Base-by-base conservation (phyloP, 1,140 invertebrate species). In the Pissodes strobi region DNA sequence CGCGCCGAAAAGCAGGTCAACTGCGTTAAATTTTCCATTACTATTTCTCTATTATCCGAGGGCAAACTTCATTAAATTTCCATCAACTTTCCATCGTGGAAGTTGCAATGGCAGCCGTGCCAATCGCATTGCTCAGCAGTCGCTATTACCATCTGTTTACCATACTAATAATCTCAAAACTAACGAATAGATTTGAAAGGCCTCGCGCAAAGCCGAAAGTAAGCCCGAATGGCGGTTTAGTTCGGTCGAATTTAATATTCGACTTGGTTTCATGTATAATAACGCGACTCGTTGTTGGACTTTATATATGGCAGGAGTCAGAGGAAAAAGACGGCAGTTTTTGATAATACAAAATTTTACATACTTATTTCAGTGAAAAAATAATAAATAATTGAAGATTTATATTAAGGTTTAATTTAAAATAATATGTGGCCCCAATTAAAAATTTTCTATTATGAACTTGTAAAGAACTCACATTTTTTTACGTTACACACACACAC, bases 31-130 rank as follows among this genome's bases (percentile, higher is more conserved):
- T 46, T 48, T 48, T 59, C 41, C 39, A 59, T 48, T 59, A 17
- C 18, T 59, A 59, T 48, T 59, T 48, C 43, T 18, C 57, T 38
- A 41, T 37, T 46, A 48, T 48, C 17, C 27, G 8, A 19, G 48
- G 19, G 22, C 27, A 59, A 59, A 59, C 57, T 59, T 59, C 57
- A 59, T 59, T 59, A 59, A 59, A 59, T 59, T 59, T 48, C 57
- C 57, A 59, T 55, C 52, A 55, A 55, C 30, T 38, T 21, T 46
- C 17, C 52, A 21, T 21, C 45, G 45, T 10, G 25, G 22, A 55
- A 55, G 52, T 48, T 48, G 27, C 21, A 59, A 45, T 48, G 39
- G 41, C 57, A 59, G 55, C 41, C 21, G 38, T 27, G 15, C 18
- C 34, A 19, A 19, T 41, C 37, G 55, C 41, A 45, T 5, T 10